Evolutionary conservation across 92 coral and sea anemone species (phyloP), one percentile per base, ranked within the genome.

Genomic region (Parazoanthus swiftii): DNA sequence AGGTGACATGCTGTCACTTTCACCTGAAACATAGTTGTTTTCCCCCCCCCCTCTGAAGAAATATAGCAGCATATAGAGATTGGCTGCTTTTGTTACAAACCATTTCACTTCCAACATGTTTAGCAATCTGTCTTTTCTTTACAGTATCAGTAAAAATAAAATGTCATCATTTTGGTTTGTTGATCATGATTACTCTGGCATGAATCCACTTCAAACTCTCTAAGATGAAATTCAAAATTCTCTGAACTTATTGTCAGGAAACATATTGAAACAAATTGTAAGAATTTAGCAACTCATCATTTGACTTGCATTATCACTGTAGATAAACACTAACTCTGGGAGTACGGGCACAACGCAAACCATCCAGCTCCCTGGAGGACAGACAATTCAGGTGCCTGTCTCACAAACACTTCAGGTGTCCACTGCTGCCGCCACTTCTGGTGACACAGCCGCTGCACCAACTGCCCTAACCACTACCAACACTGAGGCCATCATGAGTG

Each of bases 301-400:
- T 67, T 38, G 3, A 21, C 29, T 70, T 8, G 65, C 37, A 15
- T 26, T n/a, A 3, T 68, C 4, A 0, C 84, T 56, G 38, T 80
- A 92, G 94, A 90, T 92, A 42, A 90, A 89, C 23, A 77, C 97
- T 23, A 85, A 93, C 4, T 56, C 92, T 59, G 89, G 88, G 21
- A 94, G 91, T 46, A 88, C 98, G 58, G 94, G 98, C 38, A 89
- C 94, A 37, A 91, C 96, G 39, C 98, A 95, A 48, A 95, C 98
- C 88, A 95, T 95, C 59, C 95, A 95, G 79, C 93, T 95, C 0
- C 98, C 98, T 21, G 94, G 95, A 15, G 98, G 98, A 36, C 98
- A 95, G 87, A 95, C 98, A 67, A 95, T 94, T 36, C 97, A 95
- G 86, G 98, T 94, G 79, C 95, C 98, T 7, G 63, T 94, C 26